phyloP scores from a whole-genome alignment of 2,797 vertebrate genomes.

The Neosalanx taihuensis region DNA sequence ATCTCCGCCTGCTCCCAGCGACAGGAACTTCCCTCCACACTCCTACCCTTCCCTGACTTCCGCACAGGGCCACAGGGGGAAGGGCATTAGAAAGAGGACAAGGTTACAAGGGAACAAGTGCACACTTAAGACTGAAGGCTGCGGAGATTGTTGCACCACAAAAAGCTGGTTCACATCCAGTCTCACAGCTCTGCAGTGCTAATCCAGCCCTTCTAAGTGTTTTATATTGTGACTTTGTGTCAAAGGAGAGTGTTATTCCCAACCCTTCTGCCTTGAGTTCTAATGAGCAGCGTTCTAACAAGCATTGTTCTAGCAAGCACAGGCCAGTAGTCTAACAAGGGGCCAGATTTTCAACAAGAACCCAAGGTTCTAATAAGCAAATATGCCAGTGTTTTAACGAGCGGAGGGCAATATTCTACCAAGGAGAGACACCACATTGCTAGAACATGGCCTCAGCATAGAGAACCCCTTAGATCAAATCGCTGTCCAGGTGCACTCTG shows the following conservation, averaged over 20 bases:
- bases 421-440: background rate
- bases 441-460: background rate
- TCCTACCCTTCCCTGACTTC: background rate
- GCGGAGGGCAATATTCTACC: background rate
- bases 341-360: background rate
- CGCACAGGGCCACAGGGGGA: background rate
- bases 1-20: too few species aligned
- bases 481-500: conserved; percentile 1
- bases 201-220: too few species aligned
- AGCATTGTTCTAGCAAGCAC: too few species aligned
- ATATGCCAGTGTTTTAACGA: background rate
- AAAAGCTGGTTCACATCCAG: background rate
- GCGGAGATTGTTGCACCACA: too few species aligned
- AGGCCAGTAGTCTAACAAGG: background rate
- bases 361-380: background rate
- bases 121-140: background rate
- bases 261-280: background rate
- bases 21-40: background rate
- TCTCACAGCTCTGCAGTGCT: background rate
- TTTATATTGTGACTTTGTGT: background rate
- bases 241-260: background rate
- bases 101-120: background rate
- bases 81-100: background rate
- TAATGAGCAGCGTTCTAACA: too few species aligned
- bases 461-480: background rate